Percentiles rank a stretch among this genome's conserved stretches.
Conservation (phyloP, 2,888 invertebrate genomes). For the Oxycera nigricornis region DNA sequence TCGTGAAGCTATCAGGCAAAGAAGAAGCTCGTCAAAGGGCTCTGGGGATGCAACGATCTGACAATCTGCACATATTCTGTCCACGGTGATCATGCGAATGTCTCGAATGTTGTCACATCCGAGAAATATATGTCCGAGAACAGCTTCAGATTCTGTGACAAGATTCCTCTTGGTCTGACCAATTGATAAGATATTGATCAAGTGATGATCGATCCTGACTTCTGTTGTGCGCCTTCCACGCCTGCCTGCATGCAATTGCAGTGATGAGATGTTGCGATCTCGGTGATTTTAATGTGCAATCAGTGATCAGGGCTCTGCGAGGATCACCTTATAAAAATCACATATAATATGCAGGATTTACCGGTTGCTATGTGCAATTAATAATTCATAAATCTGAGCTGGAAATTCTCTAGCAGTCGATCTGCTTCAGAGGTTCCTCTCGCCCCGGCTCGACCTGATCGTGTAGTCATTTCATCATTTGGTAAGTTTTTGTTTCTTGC, state of each 20-base stretch:
- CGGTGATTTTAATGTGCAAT: not conserved
- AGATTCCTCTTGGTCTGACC: constrained; percentile 9
- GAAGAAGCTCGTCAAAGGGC: constrained; percentile 19
- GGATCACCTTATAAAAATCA: constrained; percentile 20
- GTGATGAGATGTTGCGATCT: not conserved
- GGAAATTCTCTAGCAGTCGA: not conserved
- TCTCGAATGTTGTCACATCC: constrained; percentile 28
- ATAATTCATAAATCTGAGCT: constrained; percentile 37
- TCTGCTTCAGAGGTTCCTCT: constrained; percentile 13
- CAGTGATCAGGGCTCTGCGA: not conserved
- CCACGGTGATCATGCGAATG: constrained; percentile 31
- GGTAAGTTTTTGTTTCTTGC: constrained; percentile 18
- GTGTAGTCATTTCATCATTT: constrained; percentile 35
- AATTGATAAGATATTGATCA: constrained; percentile 37
- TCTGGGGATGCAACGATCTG: constrained; percentile 34
- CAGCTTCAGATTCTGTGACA: not conserved
- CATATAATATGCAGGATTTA: not conserved
- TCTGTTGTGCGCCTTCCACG: no score
- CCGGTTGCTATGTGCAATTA: constrained; percentile 28
- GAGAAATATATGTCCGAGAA: not conserved
- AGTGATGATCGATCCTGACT: constrained; percentile 7
- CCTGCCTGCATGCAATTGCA: not conserved
- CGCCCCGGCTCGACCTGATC: constrained; percentile 4
- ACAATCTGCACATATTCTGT: constrained; percentile 35
- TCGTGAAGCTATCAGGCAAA: not conserved